Evolutionary conservation across 1,140 invertebrate species (phyloP), one percentile per base, ranked within the genome.

Genomic region (Ctenoplectra terminalis): DNA sequence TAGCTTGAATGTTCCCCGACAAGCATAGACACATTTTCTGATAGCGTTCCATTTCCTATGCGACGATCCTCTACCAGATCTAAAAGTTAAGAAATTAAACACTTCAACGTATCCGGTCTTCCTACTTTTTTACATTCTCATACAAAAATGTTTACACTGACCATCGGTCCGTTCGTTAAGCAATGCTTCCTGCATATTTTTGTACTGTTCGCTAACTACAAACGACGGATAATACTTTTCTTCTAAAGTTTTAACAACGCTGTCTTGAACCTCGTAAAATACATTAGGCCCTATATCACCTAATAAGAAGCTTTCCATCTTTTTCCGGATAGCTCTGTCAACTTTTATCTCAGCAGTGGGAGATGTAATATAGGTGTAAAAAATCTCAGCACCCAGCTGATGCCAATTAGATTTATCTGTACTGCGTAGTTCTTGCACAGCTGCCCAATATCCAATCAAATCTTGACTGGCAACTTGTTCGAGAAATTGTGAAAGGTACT

Each of bases 171-270:
- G 94, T 79, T 97, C 96, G 75, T 95, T 95, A 82, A 96, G 95
- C 20, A 97, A 94, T 37, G 96, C 96, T 79, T 95, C 95, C 64
- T 96, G 93, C 91, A 98, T 95, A 86, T 96, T 95, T 85, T 96
- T 96, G 90, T 98, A 98, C 83, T 97, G 95, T 71, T 98, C 96
- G 90, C 97, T 98, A 13, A 98, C 95, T 56, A 98, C 94, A 92
- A 98, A 99, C 0, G 97, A 96, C 46, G 97, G 96, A 94, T 98
- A 99, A 93, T 98, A 97, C 90, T 98, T 97, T 72, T 98, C 96
- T 92, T 98, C 97, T 17, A 98, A 94, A 0, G 96, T 95, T 87
- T 96, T 95, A 31, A 97, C 95, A 15, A 98, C 96, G 83, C 96
- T 95, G 46, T 97, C 95, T 91, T 98, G 98, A 6, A 98, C 97